Percentiles rank a stretch among this genome's conserved stretches.
phyloP scores from a whole-genome alignment of 2,888 invertebrate genomes.

The Shargacucullia verbasci region DNA sequence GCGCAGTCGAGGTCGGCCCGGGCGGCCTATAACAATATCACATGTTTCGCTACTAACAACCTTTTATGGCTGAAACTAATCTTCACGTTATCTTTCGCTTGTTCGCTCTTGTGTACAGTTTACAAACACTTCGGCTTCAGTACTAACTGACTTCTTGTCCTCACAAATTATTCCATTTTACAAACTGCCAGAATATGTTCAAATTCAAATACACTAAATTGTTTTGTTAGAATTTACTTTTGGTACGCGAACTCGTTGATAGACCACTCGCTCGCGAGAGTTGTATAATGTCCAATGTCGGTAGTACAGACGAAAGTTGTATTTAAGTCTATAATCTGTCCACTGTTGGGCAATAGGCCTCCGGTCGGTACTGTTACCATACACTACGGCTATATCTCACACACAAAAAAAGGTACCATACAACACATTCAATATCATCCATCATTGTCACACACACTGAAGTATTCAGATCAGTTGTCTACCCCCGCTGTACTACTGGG shows the following conservation, averaged over 20 bases:
- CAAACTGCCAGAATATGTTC: slow-evolving; percentile 62
- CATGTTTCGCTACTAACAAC: slow-evolving; percentile 72
- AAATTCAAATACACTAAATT: slow-evolving; percentile 42
- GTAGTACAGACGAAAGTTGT: slow-evolving; percentile 31
- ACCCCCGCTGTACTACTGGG: slow-evolving; percentile 15
- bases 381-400: slow-evolving; percentile 43
- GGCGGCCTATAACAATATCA: slow-evolving; percentile 71
- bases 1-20: slow-evolving; percentile 62
- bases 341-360: slow-evolving; percentile 38
- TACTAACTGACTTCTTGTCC: slow-evolving; percentile 54
- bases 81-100: slow-evolving; percentile 81
- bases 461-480: slow-evolving; percentile 51
- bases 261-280: slow-evolving; percentile 38
- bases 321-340: slow-evolving; percentile 37
- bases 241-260: slow-evolving; percentile 31
- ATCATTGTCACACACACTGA: slow-evolving; percentile 42
- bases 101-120: slow-evolving; percentile 64
- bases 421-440: slow-evolving; percentile 52
- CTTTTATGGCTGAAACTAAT: slow-evolving; percentile 72
- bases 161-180: slow-evolving; percentile 56
- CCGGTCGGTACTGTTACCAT: slow-evolving; percentile 28
- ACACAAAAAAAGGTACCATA: slow-evolving; percentile 50
- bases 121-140: slow-evolving; percentile 59
- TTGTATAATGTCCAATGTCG: slow-evolving; percentile 25
- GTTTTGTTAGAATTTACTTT: slow-evolving; percentile 44